Percentiles rank a stretch among this genome's conserved stretches.
These are phyloP conservation scores for Manis pentadactyla DNA, from an alignment of 2,797 vertebrate genomes.

Conservation along the genomic window DNA sequence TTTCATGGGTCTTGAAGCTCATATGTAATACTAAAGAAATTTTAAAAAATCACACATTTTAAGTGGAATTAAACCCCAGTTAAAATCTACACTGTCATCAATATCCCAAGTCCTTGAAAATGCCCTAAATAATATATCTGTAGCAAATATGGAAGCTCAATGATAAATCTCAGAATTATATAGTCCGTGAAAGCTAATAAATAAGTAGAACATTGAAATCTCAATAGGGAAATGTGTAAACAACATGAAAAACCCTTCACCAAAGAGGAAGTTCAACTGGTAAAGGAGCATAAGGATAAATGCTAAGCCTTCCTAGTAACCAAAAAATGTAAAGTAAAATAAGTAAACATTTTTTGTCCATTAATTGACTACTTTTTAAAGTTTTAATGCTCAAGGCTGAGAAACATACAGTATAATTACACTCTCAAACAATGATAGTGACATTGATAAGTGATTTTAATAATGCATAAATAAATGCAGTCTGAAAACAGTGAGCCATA, in stretches of 20 bases:
- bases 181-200: background rate
- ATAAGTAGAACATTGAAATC: background rate
- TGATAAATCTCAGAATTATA: background rate
- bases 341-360: background rate
- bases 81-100: background rate
- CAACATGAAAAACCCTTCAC: background rate
- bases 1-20: background rate
- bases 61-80: conserved; percentile 10
- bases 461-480: conserved; percentile 38
- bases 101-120: background rate
- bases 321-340: background rate
- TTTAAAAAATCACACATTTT: background rate
- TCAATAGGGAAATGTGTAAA: background rate
- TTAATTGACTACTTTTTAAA: background rate
- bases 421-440: background rate
- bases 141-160: background rate
- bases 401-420: background rate
- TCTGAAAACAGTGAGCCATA: background rate
- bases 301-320: background rate
- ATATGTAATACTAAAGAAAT: background rate
- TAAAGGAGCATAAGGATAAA: background rate
- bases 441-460: conserved; percentile 30
- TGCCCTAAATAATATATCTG: background rate
- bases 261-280: background rate
- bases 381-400: background rate